A percentile compares a stretch with the other conserved stretches of the same genome.
Evolutionary conservation across 2,888 invertebrate species (phyloP).

Genomic region (Drosophila mercatorum): DNA sequence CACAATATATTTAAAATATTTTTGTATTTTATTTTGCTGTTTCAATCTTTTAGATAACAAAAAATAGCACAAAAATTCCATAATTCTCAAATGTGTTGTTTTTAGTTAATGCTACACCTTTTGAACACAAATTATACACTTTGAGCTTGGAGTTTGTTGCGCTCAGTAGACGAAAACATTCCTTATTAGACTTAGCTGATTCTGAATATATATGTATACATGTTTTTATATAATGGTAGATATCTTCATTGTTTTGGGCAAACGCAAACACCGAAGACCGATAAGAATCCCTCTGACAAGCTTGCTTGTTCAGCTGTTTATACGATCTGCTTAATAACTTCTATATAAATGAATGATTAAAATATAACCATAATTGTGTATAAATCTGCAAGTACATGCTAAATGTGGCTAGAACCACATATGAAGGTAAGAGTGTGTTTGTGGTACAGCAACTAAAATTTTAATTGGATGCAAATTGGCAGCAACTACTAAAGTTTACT

Average conservation of each 20-base stretch:
- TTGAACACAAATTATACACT: neutral
- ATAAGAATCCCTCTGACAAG: conserved; percentile 10
- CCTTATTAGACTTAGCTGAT: neutral
- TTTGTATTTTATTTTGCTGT: neutral
- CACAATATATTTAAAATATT: no score
- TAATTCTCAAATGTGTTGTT: neutral
- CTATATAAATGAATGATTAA: neutral
- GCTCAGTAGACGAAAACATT: neutral
- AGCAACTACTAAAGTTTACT: conserved; percentile 26
- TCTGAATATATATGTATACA: neutral
- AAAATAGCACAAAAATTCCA: no score
- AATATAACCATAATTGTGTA: neutral
- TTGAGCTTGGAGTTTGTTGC: neutral
- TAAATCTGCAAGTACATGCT: conserved; percentile 5
- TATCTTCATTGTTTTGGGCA: neutral
- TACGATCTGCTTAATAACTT: neutral
- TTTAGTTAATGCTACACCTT: neutral
- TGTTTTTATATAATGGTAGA: neutral
- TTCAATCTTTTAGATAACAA: neutral
- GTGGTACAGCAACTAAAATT: conserved; percentile 34
- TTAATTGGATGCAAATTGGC: conserved; percentile 67
- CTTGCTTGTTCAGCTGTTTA: neutral
- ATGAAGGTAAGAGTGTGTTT: conserved; percentile 5
- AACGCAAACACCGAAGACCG: conserved; percentile 1
- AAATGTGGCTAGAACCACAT: conserved; percentile 30